Percentiles rank a stretch among this genome's conserved stretches.
These are phyloP conservation scores for Dascyllus trimaculatus DNA, from an alignment of 2,113 vertebrate species.

Conservation along the genomic window DNA sequence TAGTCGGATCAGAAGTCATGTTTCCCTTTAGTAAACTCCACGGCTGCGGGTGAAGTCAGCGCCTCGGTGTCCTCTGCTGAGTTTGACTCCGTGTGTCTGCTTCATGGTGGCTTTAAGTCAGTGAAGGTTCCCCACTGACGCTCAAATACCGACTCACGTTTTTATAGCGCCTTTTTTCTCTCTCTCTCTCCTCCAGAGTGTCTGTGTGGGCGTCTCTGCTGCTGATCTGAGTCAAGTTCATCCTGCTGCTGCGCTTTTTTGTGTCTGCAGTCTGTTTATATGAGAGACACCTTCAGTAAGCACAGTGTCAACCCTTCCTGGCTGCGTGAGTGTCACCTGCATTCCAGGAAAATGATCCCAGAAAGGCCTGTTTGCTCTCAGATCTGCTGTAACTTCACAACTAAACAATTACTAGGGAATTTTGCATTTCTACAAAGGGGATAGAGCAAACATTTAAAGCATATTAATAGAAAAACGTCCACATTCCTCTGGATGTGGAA, in stretches of 20 bases:
- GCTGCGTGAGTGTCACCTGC: conserved; percentile 17
- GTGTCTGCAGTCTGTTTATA: conserved; percentile 16
- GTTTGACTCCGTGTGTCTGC: not conserved
- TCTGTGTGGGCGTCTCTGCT: conserved; percentile 63
- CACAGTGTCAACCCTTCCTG: not conserved
- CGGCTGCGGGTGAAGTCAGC: not conserved
- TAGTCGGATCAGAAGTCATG: not conserved
- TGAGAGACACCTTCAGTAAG: not conserved
- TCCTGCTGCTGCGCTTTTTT: not conserved
- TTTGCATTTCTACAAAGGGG: too few species aligned
- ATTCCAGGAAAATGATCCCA: not conserved
- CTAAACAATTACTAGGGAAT: too few species aligned
- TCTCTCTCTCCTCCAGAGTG: not conserved
- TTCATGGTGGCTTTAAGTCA: not conserved
- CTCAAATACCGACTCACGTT: not conserved
- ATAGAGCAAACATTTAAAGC: too few species aligned
- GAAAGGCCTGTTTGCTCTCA: not conserved
- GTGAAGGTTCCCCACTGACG: conserved; percentile 27
- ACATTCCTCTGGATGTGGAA: too few species aligned
- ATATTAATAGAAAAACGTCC: too few species aligned
- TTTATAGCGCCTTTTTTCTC: conserved; percentile 47
- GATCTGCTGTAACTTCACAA: not conserved
- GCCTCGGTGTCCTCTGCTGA: not conserved
- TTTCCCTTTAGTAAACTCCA: conserved; percentile 29
- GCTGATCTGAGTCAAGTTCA: conserved; percentile 30